phyloP scores from a whole-genome alignment of 2,113 vertebrate genomes.

The Corythornis vintsioides region DNA sequence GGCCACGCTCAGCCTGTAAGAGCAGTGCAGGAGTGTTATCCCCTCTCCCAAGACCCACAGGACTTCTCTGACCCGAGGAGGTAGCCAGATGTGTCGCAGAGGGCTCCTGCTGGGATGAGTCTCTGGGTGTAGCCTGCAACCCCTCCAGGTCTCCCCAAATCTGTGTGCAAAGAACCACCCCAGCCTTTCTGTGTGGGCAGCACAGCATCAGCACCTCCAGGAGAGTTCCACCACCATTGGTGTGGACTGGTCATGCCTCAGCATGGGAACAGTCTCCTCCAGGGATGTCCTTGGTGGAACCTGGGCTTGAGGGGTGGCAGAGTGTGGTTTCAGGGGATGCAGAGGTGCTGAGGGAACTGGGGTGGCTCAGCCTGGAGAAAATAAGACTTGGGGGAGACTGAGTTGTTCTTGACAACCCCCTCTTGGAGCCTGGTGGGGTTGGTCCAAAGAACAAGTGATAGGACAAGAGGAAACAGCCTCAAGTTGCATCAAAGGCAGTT shows the following conservation, averaged over 20 bases:
- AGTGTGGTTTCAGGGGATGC: background rate
- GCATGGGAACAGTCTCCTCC: rapidly evolving
- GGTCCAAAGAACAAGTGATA: background rate
- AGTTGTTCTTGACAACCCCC: background rate
- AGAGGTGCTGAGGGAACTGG: background rate
- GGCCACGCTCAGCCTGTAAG: background rate
- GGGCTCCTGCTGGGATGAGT: background rate
- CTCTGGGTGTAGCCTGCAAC: background rate
- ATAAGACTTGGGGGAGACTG: background rate
- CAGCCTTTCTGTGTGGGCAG: rapidly evolving
- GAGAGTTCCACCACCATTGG: rapidly evolving
- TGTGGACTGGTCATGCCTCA: background rate
- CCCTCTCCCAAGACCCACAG: background rate
- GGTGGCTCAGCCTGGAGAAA: background rate
- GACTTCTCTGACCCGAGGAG: background rate
- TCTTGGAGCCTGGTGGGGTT: background rate
- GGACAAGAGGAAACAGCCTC: background rate
- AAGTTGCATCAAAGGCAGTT: background rate
- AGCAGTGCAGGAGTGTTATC: rapidly evolving
- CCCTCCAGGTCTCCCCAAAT: background rate
- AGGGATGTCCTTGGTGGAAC: background rate
- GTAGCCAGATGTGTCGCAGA: background rate
- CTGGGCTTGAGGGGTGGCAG: background rate
- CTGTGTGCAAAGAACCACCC: background rate
- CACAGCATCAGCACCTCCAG: background rate